phyloP scores from a whole-genome alignment of 1,140 invertebrate genomes.

The Lepidurus packardi region DNA sequence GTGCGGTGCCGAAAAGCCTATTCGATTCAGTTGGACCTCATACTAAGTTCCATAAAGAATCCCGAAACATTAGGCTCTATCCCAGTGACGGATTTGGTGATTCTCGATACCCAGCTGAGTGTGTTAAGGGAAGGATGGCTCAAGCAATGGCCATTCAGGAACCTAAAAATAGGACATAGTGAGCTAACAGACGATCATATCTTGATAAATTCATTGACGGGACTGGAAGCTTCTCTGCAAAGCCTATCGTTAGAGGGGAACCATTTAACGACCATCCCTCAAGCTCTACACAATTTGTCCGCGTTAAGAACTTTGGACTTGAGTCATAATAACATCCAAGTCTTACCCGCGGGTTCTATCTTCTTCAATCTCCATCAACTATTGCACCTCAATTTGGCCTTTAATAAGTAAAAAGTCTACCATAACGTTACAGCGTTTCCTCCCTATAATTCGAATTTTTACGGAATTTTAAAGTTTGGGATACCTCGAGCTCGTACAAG shows the following conservation, averaged over 20 bases:
- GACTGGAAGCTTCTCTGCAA: constrained; percentile 38
- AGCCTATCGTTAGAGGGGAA: constrained; percentile 42
- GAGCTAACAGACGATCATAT: not conserved
- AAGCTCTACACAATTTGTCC: constrained; percentile 34
- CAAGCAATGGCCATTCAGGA: not conserved
- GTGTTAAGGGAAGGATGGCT: not conserved
- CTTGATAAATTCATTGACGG: constrained; percentile 37
- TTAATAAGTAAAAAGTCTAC: constrained; percentile 33
- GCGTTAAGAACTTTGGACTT: constrained; percentile 40
- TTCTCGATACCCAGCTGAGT: not conserved
- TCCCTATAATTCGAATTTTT: not conserved
- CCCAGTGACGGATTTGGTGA: not conserved
- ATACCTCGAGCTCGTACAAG: constrained; percentile 28
- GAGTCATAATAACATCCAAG: constrained; percentile 39
- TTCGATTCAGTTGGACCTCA: not conserved
- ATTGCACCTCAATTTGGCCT: constrained; percentile 35
- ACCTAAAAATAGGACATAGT: not conserved
- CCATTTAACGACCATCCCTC: constrained; percentile 36
- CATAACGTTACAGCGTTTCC: not conserved
- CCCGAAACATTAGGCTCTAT: not conserved
- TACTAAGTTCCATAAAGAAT: not conserved
- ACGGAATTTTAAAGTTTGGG: not conserved
- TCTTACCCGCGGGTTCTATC: constrained; percentile 36
- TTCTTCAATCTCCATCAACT: constrained; percentile 30
- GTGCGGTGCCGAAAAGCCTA: not conserved